Conservation (phyloP, 1,140 invertebrate species). For the Trichonephila inaurata region DNA sequence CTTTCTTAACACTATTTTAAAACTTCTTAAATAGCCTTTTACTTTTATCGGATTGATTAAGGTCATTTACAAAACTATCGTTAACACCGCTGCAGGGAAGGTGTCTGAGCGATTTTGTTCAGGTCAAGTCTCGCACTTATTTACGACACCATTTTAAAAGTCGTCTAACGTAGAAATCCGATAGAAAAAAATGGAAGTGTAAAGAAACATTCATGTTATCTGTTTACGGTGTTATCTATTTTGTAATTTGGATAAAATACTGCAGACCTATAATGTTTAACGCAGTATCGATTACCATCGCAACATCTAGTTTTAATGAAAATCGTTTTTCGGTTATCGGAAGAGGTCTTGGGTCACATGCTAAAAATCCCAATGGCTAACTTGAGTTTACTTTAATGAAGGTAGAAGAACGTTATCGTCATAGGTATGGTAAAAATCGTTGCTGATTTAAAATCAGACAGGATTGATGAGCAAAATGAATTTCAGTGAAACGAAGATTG, state of each 20-base stretch:
- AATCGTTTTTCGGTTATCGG: conserved; percentile 62
- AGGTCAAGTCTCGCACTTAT: conserved; percentile 13
- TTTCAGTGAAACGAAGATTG: too few species aligned
- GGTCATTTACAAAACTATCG: conserved; percentile 32
- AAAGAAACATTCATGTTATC: conserved; percentile 3
- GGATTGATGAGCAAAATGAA: too few species aligned
- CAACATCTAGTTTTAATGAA: conserved; percentile 53
- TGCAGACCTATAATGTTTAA: conserved; percentile 27
- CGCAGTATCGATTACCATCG: conserved; percentile 13
- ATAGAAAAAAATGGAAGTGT: background rate
- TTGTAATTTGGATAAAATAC: background rate
- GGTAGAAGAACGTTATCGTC: background rate
- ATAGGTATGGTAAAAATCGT: too few species aligned
- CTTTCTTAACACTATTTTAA: conserved; percentile 26
- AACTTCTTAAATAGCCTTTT: conserved; percentile 26
- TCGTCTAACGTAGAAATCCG: background rate
- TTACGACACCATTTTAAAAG: conserved; percentile 56
- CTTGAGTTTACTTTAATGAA: background rate
- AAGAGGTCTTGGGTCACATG: background rate
- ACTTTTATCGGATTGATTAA: conserved; percentile 52
- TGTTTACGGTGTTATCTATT: conserved; percentile 25
- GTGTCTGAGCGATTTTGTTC: background rate
- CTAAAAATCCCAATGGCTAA: background rate
- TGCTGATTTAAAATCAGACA: too few species aligned
- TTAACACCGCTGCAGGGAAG: background rate